Percentiles rank a stretch among this genome's conserved stretches.
Conservation (phyloP, 2,113 vertebrate species). For the Vicugna pacos region DNA sequence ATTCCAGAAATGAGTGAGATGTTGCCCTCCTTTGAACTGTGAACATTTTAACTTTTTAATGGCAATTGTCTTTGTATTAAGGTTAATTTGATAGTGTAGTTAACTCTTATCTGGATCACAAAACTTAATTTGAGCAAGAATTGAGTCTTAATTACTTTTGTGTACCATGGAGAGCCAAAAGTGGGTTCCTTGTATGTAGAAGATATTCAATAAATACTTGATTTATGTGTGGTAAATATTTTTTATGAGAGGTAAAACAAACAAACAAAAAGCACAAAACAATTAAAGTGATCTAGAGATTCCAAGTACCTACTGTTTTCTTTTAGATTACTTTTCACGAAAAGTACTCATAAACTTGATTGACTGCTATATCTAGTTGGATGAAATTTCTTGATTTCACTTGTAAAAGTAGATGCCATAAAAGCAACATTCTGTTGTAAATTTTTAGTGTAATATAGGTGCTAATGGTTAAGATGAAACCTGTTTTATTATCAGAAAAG, state of each 20-base stretch:
- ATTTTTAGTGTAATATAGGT: conserved; percentile 68
- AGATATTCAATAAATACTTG: conserved; percentile 43
- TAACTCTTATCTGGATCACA: conserved; percentile 46
- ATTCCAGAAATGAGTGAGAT: background rate
- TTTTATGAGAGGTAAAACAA: conserved; percentile 69
- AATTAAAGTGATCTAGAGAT: conserved; percentile 64
- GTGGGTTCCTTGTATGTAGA: background rate
- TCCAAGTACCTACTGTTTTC: conserved; percentile 59
- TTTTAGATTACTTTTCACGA: conserved; percentile 71
- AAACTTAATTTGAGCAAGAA: conserved; percentile 62
- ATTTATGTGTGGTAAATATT: conserved; percentile 31
- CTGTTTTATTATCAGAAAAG: conserved; percentile 64
- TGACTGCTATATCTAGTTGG: conserved; percentile 56
- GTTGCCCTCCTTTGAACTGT: conserved; percentile 37
- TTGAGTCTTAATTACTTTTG: conserved; percentile 50
- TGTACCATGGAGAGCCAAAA: background rate
- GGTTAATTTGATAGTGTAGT: conserved; percentile 53
- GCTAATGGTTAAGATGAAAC: conserved; percentile 60
- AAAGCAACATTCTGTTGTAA: conserved; percentile 60
- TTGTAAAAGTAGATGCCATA: conserved; percentile 57
- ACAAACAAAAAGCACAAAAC: conserved; percentile 45
- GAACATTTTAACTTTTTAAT: conserved; percentile 2
- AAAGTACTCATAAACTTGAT: conserved; percentile 62
- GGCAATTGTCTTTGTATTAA: conserved; percentile 47
- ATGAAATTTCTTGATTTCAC: conserved; percentile 73